phyloP scores from a whole-genome alignment of 2,797 vertebrate genomes.

The Luscinia megarhynchos region DNA sequence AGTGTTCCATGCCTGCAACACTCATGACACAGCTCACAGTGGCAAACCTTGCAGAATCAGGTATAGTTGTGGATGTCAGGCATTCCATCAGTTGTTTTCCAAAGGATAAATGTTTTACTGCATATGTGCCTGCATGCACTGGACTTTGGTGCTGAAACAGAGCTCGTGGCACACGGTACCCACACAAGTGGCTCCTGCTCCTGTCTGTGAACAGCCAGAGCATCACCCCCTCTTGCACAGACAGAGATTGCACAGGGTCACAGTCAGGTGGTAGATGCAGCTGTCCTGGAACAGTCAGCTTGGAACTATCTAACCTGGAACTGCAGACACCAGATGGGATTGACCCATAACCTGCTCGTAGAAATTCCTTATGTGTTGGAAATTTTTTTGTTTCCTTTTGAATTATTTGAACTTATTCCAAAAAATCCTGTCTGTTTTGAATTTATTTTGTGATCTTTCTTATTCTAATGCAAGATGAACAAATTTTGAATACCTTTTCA shows the following conservation, averaged over 20 bases:
- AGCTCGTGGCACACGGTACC: fast-evolving
- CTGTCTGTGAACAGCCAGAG: neutral
- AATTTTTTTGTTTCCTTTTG: neutral
- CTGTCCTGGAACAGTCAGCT: fast-evolving
- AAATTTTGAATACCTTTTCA: neutral
- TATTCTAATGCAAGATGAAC: neutral
- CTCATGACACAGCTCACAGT: neutral
- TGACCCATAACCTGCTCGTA: neutral
- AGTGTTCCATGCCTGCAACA: neutral
- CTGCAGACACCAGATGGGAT: neutral
- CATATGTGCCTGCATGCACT: fast-evolving
- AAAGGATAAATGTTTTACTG: neutral
- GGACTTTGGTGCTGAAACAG: neutral
- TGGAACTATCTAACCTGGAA: neutral
- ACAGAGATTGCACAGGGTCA: neutral
- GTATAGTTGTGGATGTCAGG: neutral
- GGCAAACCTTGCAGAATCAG: neutral
- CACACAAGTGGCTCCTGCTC: neutral
- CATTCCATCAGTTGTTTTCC: neutral
- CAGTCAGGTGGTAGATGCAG: neutral
- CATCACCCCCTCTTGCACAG: neutral
- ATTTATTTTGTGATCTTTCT: neutral
- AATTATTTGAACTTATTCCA: neutral
- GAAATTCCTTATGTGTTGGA: neutral
- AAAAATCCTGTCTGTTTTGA: slow-evolving; percentile 4